Conservation (phyloP, 2,797 vertebrate species). For the Champsocephalus gunnari region DNA sequence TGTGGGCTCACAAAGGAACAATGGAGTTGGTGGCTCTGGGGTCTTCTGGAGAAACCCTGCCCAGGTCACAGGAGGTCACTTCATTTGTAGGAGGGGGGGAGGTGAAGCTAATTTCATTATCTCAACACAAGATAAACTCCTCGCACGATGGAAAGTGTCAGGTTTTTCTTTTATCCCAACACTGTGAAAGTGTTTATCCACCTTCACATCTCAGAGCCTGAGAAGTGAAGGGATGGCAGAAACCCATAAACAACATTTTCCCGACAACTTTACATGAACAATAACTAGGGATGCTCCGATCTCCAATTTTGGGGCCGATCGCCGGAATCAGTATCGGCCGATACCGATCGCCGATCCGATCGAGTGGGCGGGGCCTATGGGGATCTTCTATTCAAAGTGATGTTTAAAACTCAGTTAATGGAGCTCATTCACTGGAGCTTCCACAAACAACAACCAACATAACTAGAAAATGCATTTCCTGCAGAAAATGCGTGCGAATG, state of each 20-base stretch:
- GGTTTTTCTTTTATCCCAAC: slow-evolving; percentile 2
- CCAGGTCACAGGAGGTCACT: slow-evolving; percentile 73
- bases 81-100: slow-evolving; percentile 59
- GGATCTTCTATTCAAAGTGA: no score
- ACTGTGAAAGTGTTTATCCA: background rate
- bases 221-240: background rate
- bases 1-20: slow-evolving; percentile 69
- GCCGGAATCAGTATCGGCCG: no score
- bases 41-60: slow-evolving; percentile 57
- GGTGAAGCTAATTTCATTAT: slow-evolving; percentile 77
- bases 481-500: no score
- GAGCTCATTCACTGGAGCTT: no score
- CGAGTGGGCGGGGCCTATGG: no score
- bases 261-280: no score
- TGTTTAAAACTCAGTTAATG: no score
- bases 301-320: no score
- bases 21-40: slow-evolving; percentile 51
- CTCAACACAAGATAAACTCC: slow-evolving; percentile 81
- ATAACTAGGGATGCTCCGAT: no score
- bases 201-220: background rate
- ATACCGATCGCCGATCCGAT: no score
- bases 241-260: background rate
- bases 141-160: slow-evolving; percentile 56
- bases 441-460: no score
- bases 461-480: no score